phyloP scores from a whole-genome alignment of 2,797 vertebrate species.

The Rhabdophis nuchalis region DNA sequence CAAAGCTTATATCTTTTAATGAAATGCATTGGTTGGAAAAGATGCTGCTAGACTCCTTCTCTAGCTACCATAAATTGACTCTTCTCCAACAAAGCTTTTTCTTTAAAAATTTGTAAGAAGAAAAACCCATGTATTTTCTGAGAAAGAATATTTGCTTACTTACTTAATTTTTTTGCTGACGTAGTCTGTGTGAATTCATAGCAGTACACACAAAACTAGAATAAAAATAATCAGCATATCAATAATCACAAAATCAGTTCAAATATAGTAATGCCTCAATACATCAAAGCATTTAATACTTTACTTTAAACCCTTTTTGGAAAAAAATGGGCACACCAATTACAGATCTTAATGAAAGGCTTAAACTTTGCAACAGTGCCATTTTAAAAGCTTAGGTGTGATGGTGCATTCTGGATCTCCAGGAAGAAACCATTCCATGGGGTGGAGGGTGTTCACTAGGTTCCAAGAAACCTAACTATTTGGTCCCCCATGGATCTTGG shows the following conservation, averaged over 20 bases:
- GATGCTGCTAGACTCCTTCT: neutral
- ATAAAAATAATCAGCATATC: neutral
- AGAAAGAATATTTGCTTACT: neutral
- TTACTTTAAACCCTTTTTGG: neutral
- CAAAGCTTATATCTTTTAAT: neutral
- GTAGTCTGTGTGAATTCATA: neutral
- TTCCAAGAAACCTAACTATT: neutral
- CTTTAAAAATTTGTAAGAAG: fast-evolving
- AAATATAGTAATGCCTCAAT: neutral
- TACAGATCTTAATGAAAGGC: neutral
- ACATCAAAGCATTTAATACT: neutral
- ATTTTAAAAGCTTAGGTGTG: neutral
- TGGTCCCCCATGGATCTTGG: neutral
- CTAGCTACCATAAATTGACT: neutral
- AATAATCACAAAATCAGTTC: neutral
- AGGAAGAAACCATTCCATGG: neutral
- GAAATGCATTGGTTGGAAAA: neutral
- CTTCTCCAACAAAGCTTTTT: neutral
- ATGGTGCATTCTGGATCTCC: neutral
- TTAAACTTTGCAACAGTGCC: neutral
- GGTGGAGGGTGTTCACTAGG: neutral
- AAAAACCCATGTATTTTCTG: neutral
- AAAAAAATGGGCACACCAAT: neutral
- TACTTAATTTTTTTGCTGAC: neutral
- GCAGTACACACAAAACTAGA: neutral